Evolutionary conservation across 2,888 invertebrate genomes (phyloP).

Genomic region (Ceratothoa steindachneri): DNA sequence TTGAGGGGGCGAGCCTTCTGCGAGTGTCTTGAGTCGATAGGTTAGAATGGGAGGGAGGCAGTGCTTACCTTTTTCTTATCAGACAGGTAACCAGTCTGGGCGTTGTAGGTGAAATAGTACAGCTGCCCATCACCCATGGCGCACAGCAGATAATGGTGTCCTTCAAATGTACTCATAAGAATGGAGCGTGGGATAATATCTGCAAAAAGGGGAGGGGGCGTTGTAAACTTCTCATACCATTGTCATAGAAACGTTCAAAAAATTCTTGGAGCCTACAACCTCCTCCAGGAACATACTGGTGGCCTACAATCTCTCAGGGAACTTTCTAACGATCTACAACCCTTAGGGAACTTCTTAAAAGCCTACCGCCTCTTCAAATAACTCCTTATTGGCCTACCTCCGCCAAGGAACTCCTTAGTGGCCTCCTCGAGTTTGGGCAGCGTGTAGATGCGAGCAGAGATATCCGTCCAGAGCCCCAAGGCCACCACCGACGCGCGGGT

Average conservation of each 20-base stretch:
- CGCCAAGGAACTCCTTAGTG: conserved; percentile 81
- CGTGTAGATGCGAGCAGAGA: conserved; percentile 79
- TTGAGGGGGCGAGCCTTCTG: too few species aligned
- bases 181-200: conserved; percentile 96
- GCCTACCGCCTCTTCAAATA: too few species aligned
- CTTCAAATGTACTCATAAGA: conserved; percentile 88
- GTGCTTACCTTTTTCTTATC: conserved; percentile 68
- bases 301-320: background rate
- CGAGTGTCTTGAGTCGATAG: too few species aligned
- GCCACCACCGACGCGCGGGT: conserved; percentile 71
- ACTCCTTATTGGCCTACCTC: too few species aligned
- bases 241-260: too few species aligned
- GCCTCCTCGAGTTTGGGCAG: conserved; percentile 75
- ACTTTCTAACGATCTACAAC: too few species aligned
- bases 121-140: conserved; percentile 97
- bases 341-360: too few species aligned
- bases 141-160: conserved; percentile 79
- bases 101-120: conserved; percentile 87
- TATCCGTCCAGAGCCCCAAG: conserved; percentile 95
- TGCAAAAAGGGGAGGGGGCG: conserved; percentile 56
- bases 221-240: too few species aligned
- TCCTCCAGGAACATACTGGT: too few species aligned
- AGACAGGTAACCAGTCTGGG: conserved; percentile 66
- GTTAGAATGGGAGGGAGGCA: too few species aligned
- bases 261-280: too few species aligned